Conservation (phyloP, 2,113 vertebrate genomes). For the Phocoena phocoena region DNA sequence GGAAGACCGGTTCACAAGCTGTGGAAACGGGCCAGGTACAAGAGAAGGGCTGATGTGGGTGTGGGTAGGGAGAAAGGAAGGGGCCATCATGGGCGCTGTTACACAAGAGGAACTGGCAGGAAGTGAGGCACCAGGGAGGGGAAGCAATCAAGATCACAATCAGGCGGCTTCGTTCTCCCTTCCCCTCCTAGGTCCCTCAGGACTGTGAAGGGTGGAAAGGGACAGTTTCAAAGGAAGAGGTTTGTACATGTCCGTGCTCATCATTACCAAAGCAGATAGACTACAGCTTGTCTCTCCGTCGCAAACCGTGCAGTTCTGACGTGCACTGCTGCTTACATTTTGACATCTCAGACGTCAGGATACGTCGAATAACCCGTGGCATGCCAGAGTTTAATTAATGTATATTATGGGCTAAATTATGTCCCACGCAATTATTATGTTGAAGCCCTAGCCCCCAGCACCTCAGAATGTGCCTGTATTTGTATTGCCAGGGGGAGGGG, state of each 20-base stretch:
- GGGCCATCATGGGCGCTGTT: neutral
- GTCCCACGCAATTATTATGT: neutral
- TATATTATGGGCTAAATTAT: neutral
- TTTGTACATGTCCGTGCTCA: neutral
- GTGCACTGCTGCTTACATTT: too few species aligned
- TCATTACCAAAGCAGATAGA: neutral
- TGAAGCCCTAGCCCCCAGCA: neutral
- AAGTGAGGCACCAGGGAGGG: conserved; percentile 35
- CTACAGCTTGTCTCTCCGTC: neutral
- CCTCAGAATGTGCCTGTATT: neutral
- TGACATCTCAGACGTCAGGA: neutral
- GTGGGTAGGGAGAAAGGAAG: conserved; percentile 19
- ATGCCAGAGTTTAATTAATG: neutral
- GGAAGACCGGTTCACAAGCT: neutral
- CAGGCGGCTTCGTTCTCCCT: neutral
- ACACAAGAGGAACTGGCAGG: conserved; percentile 22
- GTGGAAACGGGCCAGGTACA: conserved; percentile 31
- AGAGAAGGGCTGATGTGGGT: neutral
- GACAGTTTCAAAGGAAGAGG: neutral
- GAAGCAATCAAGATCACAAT: neutral
- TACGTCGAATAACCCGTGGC: neutral
- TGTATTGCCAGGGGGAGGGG: neutral
- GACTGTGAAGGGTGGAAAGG: neutral
- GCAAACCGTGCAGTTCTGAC: neutral
- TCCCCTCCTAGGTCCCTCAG: neutral